Base-by-base conservation (phyloP, 2,113 vertebrate species). In the Peromyscus maniculatus region DNA sequence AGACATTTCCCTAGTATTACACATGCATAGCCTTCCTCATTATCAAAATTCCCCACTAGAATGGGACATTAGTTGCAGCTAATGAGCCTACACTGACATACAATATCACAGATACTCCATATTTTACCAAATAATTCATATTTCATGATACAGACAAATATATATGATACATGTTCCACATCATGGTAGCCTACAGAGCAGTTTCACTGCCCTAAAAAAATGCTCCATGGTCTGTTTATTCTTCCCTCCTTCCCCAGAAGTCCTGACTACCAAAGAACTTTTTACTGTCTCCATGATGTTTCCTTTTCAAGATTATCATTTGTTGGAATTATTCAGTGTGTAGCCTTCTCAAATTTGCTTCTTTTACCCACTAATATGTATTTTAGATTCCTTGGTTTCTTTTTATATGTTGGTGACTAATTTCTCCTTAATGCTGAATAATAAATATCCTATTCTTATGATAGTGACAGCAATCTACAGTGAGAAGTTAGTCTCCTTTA, bases 381-480 rank as follows among this genome's bases (percentile, higher is more conserved):
- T 62, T 87, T 91, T 49, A 67, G 1, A 55, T 64, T 72, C 15
- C 7, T 78, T 6, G 7, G n/a, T 59, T 33, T 84, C 59, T 77
- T 75, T 59, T 43, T 31, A 36, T 91, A 43, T 13, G 19, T 71
- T 71, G 13, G 46, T 91, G 46, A 43, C 26, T 71, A 16, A 31
- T 86, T 78, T 90, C 19, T 87, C 49, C 57, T 91, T 87, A 72
- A 46, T 62, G 74, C 3, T 79, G 88, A 93, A 79, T 72, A 72
- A 22, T 90, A 43, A 62, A 21, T 91, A n/a, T 71, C 67, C 26
- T 28, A 33, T 79, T 28, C 64, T 80, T 11, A 11, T 55, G 71
- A 46, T 75, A 26, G 7, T 28, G 55, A 79, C 31, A 39, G 31
- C 31, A 80, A 55, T 17, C 49, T 79, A 55, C 16, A 80, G 19